Percentiles rank a stretch among this genome's conserved stretches.
phyloP scores from a whole-genome alignment of 1,140 invertebrate genomes.

The Drosophila yakuba region DNA sequence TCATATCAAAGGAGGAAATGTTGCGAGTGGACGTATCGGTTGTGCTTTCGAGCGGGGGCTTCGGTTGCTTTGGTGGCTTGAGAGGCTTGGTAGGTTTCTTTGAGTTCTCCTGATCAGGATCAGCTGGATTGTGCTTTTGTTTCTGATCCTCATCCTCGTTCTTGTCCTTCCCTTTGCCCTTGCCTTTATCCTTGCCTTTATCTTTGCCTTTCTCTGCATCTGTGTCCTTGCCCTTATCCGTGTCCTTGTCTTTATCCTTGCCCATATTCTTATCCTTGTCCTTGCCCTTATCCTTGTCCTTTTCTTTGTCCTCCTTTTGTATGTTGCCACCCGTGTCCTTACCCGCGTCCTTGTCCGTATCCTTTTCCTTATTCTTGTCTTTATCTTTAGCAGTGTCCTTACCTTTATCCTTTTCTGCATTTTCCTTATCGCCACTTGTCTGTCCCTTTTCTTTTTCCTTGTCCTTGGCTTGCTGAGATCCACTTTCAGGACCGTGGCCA shows the following conservation, averaged over 20 bases:
- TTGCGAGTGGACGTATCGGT: slow-evolving; percentile 1
- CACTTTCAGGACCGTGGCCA: background rate
- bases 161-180: background rate
- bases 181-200: background rate
- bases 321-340: background rate
- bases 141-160: background rate
- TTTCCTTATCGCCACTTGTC: background rate
- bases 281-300: background rate
- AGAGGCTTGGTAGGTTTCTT: background rate
- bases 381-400: background rate
- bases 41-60: background rate
- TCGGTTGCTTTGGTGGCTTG: background rate
- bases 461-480: background rate
- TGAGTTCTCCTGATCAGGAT: no score
- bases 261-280: background rate
- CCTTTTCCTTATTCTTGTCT: background rate
- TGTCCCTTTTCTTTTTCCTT: background rate
- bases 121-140: background rate
- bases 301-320: background rate
- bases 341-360: background rate
- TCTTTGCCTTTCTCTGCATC: background rate
- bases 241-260: background rate
- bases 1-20: background rate
- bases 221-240: background rate
- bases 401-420: background rate